phyloP scores from a whole-genome alignment of 2,113 vertebrate genomes.

The Gambusia affinis region DNA sequence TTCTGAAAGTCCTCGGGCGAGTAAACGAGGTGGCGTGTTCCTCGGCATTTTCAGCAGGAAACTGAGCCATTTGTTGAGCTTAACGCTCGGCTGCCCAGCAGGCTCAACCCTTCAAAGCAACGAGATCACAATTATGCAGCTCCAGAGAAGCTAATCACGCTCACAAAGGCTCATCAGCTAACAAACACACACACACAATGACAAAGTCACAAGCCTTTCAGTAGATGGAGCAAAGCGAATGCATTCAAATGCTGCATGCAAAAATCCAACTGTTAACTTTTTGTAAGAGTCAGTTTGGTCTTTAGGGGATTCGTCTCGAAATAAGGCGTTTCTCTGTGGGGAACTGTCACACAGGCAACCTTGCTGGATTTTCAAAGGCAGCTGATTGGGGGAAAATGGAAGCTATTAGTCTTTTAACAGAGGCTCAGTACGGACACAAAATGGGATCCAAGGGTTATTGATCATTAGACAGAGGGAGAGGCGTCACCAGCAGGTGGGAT shows the following conservation, averaged over 20 bases:
- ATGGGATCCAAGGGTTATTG: slow-evolving; percentile 52
- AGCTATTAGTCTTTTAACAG: slow-evolving; percentile 53
- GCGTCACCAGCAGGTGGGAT: slow-evolving; percentile 51
- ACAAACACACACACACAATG: slow-evolving; percentile 12
- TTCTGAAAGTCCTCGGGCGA: slow-evolving; percentile 63
- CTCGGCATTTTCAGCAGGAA: slow-evolving; percentile 65
- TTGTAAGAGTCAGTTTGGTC: not conserved
- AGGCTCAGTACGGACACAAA: slow-evolving; percentile 34
- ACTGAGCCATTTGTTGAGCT: slow-evolving; percentile 74
- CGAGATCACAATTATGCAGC: slow-evolving; percentile 60
- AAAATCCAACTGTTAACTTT: slow-evolving; percentile 12
- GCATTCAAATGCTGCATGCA: slow-evolving; percentile 10
- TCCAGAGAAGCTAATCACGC: slow-evolving; percentile 45
- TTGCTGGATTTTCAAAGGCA: slow-evolving; percentile 35
- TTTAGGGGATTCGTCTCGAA: not conserved
- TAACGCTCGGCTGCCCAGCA: slow-evolving; percentile 63
- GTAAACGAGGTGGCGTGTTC: slow-evolving; percentile 71
- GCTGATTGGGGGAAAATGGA: slow-evolving; percentile 52
- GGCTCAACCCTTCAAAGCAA: slow-evolving; percentile 58
- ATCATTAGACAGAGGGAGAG: slow-evolving; percentile 44
- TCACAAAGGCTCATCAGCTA: slow-evolving; percentile 37
- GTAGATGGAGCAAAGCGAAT: slow-evolving; percentile 20
- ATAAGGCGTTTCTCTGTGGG: slow-evolving; percentile 17
- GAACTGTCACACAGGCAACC: slow-evolving; percentile 16
- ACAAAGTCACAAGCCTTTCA: slow-evolving; percentile 27